A percentile compares a stretch with the other conserved stretches of the same genome.
phyloP scores from a whole-genome alignment of 2,797 vertebrate species.

The Brachyrhaphis roseni region DNA sequence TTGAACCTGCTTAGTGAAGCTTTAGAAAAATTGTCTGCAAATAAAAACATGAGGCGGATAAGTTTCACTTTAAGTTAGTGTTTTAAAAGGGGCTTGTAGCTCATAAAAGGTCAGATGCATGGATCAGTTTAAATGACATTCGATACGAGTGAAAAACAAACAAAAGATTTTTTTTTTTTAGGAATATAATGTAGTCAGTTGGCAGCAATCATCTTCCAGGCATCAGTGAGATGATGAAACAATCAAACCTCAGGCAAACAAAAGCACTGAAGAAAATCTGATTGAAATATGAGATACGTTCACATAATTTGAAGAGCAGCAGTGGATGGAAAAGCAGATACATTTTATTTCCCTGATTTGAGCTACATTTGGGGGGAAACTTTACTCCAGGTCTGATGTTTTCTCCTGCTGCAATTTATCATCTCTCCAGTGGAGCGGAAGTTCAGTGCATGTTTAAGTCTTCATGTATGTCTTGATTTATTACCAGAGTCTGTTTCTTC shows the following conservation, averaged over 20 bases:
- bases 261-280: slow-evolving; percentile 3
- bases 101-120: background rate
- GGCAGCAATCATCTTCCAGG: background rate
- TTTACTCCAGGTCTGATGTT: slow-evolving; percentile 23
- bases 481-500: slow-evolving; percentile 13
- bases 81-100: background rate
- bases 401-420: slow-evolving; percentile 30
- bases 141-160: background rate
- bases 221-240: background rate
- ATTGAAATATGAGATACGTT: slow-evolving; percentile 1
- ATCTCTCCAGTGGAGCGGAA: slow-evolving; percentile 16
- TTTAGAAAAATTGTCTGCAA: background rate
- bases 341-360: slow-evolving; percentile 21
- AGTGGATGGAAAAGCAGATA: slow-evolving; percentile 19
- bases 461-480: slow-evolving; percentile 34
- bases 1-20: background rate
- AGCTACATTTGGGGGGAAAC: slow-evolving; percentile 19
- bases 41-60: background rate
- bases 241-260: slow-evolving; percentile 15
- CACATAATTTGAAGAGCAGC: background rate
- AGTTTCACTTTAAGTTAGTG: background rate
- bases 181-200: background rate
- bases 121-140: background rate
- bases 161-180: background rate
- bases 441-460: slow-evolving; percentile 25